Evolutionary conservation across 2,113 vertebrate genomes (phyloP).

Genomic region (Ovis canadensis): DNA sequence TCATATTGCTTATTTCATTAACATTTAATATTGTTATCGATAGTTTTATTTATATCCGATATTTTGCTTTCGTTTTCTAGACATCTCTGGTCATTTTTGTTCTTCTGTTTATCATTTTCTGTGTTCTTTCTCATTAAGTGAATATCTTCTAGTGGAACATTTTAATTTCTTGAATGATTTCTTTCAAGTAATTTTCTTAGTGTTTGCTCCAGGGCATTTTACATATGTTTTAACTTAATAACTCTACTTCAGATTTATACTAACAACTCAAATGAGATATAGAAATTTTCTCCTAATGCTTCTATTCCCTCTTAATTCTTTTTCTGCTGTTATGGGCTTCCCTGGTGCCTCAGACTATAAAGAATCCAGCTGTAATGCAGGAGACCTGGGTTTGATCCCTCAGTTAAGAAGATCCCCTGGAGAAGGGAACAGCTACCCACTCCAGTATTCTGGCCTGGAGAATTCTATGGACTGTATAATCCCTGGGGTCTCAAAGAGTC

Average conservation of each 20-base stretch:
- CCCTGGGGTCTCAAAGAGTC: neutral
- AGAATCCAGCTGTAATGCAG: fast-evolving
- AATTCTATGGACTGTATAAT: neutral
- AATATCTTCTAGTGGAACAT: neutral
- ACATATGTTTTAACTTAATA: neutral
- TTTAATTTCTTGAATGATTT: neutral
- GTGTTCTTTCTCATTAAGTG: neutral
- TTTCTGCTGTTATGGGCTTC: neutral
- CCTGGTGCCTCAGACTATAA: neutral
- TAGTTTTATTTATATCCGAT: neutral
- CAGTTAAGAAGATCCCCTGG: neutral
- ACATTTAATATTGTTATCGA: neutral
- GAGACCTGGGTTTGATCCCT: neutral
- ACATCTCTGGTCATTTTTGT: neutral
- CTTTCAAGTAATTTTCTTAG: neutral
- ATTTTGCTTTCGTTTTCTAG: neutral
- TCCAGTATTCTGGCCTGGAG: neutral
- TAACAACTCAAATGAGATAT: neutral
- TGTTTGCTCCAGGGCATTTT: neutral
- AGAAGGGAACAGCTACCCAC: neutral
- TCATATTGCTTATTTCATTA: neutral
- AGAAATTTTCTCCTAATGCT: neutral
- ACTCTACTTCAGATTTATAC: neutral
- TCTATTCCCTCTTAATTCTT: neutral
- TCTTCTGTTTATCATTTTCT: neutral